These are phyloP conservation scores for Galleria mellonella DNA, from an alignment of 1,140 invertebrate species.

Conservation along the genomic window DNA sequence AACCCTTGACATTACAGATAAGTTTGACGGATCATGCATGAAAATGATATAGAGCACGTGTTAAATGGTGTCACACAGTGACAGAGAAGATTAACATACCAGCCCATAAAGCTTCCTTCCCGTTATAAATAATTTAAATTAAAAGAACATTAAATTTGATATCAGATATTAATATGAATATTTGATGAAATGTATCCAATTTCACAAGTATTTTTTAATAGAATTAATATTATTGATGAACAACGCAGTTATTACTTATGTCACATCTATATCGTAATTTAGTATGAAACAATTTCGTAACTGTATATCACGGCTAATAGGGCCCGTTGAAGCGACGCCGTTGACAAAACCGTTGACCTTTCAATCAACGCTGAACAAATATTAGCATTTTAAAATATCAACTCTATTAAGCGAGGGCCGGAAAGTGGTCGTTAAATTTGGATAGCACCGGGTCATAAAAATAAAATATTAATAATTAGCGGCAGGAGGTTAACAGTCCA, in stretches of 20 bases:
- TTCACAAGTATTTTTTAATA: conserved; percentile 12
- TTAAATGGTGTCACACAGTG: conserved; percentile 14
- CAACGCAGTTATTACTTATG: conserved; percentile 5
- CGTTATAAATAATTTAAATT: conserved; percentile 4
- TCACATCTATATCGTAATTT: conserved; percentile 20
- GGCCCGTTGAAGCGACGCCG: conserved; percentile 11
- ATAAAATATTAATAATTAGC: conserved; percentile 55
- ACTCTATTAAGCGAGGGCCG: conserved; percentile 30
- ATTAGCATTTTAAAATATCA: conserved; percentile 42
- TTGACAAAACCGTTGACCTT: conserved; percentile 35
- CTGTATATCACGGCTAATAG: conserved; percentile 25
- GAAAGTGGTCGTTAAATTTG: conserved; percentile 51
- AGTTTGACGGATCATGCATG: conserved; percentile 58
- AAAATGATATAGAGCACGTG: conserved; percentile 44
- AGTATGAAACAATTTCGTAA: conserved; percentile 22
- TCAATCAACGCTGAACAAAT: conserved; percentile 43
- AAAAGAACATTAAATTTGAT: conserved; percentile 12
- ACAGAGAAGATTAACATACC: conserved; percentile 7
- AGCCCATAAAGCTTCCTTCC: not conserved
- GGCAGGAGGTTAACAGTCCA: conserved; percentile 43
- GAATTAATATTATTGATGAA: conserved; percentile 19
- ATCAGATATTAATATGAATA: conserved; percentile 6
- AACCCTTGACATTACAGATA: conserved; percentile 62
- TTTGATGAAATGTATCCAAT: conserved; percentile 20
- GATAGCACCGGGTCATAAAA: conserved; percentile 41